Percentiles rank a stretch among this genome's conserved stretches.
These are phyloP conservation scores for Pheosia tremula DNA, from an alignment of 2,888 invertebrate genomes.

Conservation along the genomic window DNA sequence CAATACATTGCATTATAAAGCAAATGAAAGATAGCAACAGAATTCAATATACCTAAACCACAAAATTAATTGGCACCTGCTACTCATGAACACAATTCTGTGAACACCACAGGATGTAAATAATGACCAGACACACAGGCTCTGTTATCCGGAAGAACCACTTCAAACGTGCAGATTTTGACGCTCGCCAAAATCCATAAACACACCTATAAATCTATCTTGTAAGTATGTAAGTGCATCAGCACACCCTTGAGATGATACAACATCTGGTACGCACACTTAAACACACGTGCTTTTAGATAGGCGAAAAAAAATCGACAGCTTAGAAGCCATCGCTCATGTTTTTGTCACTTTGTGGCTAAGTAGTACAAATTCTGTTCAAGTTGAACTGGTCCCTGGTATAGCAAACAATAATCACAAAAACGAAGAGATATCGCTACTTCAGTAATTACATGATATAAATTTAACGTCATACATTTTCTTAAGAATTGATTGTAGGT, in stretches of 20 bases:
- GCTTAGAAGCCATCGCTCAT: constrained; percentile 5
- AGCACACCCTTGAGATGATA: constrained; percentile 29
- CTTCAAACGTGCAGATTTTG: constrained; percentile 60
- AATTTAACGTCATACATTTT: too few relatives aligned
- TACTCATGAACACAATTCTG: constrained; percentile 15
- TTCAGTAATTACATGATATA: too few relatives aligned
- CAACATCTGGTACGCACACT: constrained; percentile 41
- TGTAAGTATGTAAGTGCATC: constrained; percentile 42
- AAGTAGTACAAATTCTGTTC: constrained; percentile 1
- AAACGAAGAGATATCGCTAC: too few relatives aligned
- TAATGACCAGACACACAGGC: constrained; percentile 35
- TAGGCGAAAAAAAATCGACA: constrained; percentile 21
- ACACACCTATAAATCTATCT: constrained; percentile 50
- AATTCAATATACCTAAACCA: too few relatives aligned
- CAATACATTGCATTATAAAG: too few relatives aligned
- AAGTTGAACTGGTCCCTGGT: too few relatives aligned
- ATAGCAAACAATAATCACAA: too few relatives aligned
- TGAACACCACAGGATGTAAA: constrained; percentile 32
- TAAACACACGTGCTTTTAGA: constrained; percentile 32
- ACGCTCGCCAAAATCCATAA: constrained; percentile 44
- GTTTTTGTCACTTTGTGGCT: constrained; percentile 3
- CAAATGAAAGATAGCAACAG: too few relatives aligned
- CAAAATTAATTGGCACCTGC: background rate
- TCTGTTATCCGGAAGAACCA: constrained; percentile 52
- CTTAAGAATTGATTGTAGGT: too few relatives aligned